Percentiles rank a stretch among this genome's conserved stretches.
phyloP scores from a whole-genome alignment of 2,888 invertebrate genomes.

The Glomeris marginata region DNA sequence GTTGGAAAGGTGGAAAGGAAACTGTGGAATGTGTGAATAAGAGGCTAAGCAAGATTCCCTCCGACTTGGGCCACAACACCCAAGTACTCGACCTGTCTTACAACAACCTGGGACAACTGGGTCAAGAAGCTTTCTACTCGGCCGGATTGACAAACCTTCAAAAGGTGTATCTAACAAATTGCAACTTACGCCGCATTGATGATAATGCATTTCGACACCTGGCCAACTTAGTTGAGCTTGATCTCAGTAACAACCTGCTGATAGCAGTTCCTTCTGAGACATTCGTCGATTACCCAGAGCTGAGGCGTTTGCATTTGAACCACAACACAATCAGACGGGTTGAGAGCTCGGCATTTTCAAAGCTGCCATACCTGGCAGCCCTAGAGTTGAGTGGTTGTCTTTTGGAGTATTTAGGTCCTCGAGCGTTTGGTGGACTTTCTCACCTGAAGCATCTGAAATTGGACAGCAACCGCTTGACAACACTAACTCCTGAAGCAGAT shows the following conservation, averaged over 20 bases:
- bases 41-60: constrained; percentile 5
- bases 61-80: constrained; percentile 4
- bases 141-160: constrained; percentile 9
- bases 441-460: constrained; percentile 70
- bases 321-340: constrained; percentile 52
- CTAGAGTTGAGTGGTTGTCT: constrained; percentile 69
- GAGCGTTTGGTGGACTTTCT: constrained; percentile 64
- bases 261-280: constrained; percentile 61
- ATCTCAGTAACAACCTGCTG: constrained; percentile 65
- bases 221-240: constrained; percentile 73
- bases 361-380: constrained; percentile 40
- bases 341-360: constrained; percentile 54
- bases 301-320: constrained; percentile 67
- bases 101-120: constrained; percentile 5
- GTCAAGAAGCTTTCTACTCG: constrained; percentile 6
- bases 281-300: constrained; percentile 57
- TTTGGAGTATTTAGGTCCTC: constrained; percentile 46
- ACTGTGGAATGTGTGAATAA: constrained; percentile 7
- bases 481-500: constrained; percentile 41
- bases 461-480: constrained; percentile 55
- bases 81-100: constrained; percentile 10
- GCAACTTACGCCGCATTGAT: constrained; percentile 9
- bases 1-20: constrained; percentile 10
- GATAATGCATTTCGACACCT: constrained; percentile 38
- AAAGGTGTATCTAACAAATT: constrained; percentile 5